Conservation (phyloP, 2,113 vertebrate species). For the Choloepus hoffmanni region DNA sequence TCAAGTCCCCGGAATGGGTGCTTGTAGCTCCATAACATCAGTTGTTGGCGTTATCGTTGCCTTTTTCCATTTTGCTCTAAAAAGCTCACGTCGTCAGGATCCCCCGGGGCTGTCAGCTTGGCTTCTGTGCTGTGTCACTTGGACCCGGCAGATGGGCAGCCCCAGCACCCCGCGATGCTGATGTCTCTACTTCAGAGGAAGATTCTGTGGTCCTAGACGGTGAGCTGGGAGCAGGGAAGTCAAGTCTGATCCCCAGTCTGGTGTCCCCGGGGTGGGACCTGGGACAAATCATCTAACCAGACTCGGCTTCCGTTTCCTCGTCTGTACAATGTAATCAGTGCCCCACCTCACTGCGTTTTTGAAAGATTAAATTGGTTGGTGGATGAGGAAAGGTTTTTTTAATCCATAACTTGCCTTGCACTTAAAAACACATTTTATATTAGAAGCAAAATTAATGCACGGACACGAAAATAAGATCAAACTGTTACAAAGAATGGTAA, state of each 20-base stretch:
- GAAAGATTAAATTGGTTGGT: neutral
- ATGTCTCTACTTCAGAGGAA: neutral
- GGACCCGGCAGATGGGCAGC: neutral
- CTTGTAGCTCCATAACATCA: neutral
- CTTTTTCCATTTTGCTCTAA: neutral
- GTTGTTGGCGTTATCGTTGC: neutral
- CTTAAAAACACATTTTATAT: neutral
- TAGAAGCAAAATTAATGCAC: accelerated
- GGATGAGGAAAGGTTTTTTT: neutral
- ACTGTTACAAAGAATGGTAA: too few species aligned
- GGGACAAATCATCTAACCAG: too few species aligned
- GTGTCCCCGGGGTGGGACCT: neutral
- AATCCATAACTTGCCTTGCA: neutral
- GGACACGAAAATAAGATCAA: too few species aligned
- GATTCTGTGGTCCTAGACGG: accelerated
- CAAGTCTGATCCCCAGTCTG: neutral
- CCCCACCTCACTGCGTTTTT: accelerated
- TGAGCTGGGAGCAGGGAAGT: neutral
- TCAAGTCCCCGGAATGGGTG: accelerated
- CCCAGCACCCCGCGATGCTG: neutral
- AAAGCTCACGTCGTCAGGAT: accelerated
- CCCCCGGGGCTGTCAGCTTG: neutral
- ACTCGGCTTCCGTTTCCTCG: neutral
- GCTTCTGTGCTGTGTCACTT: accelerated
- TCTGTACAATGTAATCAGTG: neutral